These are phyloP conservation scores for Heliconius melpomene DNA, from an alignment of 1,140 invertebrate species.

Conservation along the genomic window DNA sequence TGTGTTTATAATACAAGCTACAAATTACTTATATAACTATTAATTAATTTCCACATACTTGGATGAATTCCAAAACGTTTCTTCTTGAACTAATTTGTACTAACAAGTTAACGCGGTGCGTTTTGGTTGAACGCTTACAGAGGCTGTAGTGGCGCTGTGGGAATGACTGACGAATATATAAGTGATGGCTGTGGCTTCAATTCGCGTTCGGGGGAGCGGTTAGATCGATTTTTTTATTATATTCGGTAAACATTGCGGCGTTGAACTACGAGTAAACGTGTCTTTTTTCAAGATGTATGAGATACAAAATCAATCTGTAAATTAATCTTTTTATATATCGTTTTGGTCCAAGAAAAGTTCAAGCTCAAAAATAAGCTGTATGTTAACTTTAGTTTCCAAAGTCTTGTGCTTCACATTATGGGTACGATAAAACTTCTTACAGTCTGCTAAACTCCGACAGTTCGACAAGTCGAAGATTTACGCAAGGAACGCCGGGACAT, in stretches of 20 bases:
- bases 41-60: too few relatives aligned
- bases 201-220: too few relatives aligned
- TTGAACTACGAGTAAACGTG: too few relatives aligned
- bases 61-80: too few relatives aligned
- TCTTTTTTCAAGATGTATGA: neutral
- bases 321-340: neutral
- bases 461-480: slow-evolving; percentile 4
- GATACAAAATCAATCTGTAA: neutral
- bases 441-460: neutral
- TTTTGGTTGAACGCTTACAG: too few relatives aligned
- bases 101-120: too few relatives aligned
- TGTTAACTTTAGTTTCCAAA: neutral
- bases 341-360: neutral
- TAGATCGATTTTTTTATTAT: too few relatives aligned
- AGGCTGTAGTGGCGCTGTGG: too few relatives aligned
- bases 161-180: neutral
- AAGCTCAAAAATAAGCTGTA: neutral
- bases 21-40: too few relatives aligned
- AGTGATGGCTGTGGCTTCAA: neutral
- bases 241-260: too few relatives aligned
- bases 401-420: neutral
- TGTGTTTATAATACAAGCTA: too few relatives aligned
- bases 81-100: too few relatives aligned
- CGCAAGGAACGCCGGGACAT: neutral
- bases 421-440: neutral